These are phyloP conservation scores for Tyria jacobaeae DNA, from an alignment of 2,888 invertebrate species.

Conservation along the genomic window DNA sequence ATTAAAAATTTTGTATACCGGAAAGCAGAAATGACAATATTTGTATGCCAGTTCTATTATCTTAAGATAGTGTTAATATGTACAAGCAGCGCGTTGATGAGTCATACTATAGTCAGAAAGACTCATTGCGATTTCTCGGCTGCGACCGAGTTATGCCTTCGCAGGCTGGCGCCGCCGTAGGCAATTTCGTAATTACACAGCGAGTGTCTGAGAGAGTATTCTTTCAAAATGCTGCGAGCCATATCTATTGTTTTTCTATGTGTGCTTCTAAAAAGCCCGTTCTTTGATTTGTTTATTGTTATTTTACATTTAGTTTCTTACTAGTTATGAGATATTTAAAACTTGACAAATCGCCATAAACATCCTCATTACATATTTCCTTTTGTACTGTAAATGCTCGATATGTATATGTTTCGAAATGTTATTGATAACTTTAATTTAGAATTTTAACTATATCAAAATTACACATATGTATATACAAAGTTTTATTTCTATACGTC, in stretches of 20 bases:
- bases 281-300: constrained; percentile 34
- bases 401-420: too few species aligned
- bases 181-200: constrained; percentile 62
- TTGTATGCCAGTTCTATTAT: constrained; percentile 10
- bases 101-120: constrained; percentile 54
- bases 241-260: constrained; percentile 47
- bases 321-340: too few species aligned
- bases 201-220: constrained; percentile 43
- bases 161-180: constrained; percentile 51
- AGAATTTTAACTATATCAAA: too few species aligned
- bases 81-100: constrained; percentile 40
- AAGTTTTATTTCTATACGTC: too few species aligned
- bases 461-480: too few species aligned
- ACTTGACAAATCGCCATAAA: too few species aligned
- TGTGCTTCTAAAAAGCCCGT: constrained; percentile 41
- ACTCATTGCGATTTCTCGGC: constrained; percentile 56
- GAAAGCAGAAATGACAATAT: constrained; percentile 16
- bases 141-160: constrained; percentile 53
- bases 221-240: constrained; percentile 46
- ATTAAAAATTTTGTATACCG: constrained; percentile 3
- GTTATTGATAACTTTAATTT: too few species aligned
- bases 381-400: too few species aligned
- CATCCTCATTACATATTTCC: too few species aligned
- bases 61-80: constrained; percentile 21
- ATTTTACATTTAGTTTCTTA: too few species aligned